These are phyloP conservation scores for Amazona guildingii DNA, from an alignment of 2,113 vertebrate genomes.

Conservation along the genomic window DNA sequence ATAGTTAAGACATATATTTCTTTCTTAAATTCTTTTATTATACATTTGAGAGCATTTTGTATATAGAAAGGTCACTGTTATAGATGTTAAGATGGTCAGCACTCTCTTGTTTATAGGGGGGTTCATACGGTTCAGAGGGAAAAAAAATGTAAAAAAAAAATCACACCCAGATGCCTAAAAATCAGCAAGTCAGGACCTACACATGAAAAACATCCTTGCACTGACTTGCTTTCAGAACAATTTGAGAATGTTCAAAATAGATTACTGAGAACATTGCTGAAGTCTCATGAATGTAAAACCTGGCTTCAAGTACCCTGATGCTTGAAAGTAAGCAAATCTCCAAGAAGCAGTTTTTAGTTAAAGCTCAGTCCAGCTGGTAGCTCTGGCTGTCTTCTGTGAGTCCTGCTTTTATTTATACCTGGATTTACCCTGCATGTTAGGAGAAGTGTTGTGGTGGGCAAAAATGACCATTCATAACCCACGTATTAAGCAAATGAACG, in stretches of 20 bases:
- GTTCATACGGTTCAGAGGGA: background rate
- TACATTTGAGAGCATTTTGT: background rate
- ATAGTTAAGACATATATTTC: background rate
- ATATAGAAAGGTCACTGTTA: background rate
- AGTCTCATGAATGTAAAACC: background rate
- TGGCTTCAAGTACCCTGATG: background rate
- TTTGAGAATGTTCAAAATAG: background rate
- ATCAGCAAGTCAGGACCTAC: background rate
- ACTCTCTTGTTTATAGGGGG: background rate
- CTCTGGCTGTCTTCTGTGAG: background rate
- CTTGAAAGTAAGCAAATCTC: background rate
- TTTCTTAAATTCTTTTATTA: background rate
- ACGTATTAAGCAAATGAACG: background rate
- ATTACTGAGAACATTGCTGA: background rate
- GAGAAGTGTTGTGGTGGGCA: background rate
- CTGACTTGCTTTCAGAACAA: background rate
- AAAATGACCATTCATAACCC: background rate
- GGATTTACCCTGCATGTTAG: background rate
- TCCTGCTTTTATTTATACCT: background rate
- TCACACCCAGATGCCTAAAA: background rate
- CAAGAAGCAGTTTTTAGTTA: background rate
- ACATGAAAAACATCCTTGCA: background rate
- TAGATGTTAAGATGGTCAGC: background rate
- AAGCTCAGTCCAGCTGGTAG: background rate
- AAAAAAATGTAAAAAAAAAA: background rate